phyloP scores from a whole-genome alignment of 2,113 vertebrate species.

The Tragelaphus buxtoni region DNA sequence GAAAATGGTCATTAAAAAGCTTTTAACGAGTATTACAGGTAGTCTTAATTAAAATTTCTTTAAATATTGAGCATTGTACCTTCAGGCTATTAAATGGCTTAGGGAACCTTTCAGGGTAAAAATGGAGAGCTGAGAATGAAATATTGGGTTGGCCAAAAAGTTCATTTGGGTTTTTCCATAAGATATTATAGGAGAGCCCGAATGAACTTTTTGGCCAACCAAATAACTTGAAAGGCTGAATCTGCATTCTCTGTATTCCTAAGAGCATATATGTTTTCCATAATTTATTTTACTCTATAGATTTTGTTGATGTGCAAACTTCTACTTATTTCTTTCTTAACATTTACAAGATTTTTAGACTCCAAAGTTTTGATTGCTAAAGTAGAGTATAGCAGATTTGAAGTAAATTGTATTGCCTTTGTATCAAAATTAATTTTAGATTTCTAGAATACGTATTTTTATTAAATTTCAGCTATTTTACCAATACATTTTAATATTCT shows the following conservation, averaged over 20 bases:
- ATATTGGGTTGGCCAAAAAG: neutral
- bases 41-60: constrained; percentile 68
- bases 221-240: neutral
- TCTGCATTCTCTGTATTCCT: constrained; percentile 1
- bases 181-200: neutral
- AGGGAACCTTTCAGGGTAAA: constrained; percentile 41
- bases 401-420: constrained; percentile 27
- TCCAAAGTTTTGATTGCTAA: constrained; percentile 20
- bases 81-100: constrained; percentile 59
- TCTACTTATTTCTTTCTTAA: constrained; percentile 36
- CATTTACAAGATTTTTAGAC: neutral
- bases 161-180: neutral
- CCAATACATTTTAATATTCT: constrained; percentile 13
- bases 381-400: neutral
- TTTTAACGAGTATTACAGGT: constrained; percentile 66
- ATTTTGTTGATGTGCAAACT: neutral
- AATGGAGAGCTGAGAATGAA: constrained; percentile 42
- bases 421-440: constrained; percentile 32
- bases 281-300: constrained; percentile 20
- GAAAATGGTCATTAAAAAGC: constrained; percentile 69
- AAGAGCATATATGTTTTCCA: neutral
- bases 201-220: neutral
- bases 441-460: constrained; percentile 32
- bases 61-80: constrained; percentile 65
- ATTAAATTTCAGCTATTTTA: constrained; percentile 38